Evolutionary conservation across 1,140 invertebrate genomes (phyloP).

Genomic region (Gonatopus flavifemur): DNA sequence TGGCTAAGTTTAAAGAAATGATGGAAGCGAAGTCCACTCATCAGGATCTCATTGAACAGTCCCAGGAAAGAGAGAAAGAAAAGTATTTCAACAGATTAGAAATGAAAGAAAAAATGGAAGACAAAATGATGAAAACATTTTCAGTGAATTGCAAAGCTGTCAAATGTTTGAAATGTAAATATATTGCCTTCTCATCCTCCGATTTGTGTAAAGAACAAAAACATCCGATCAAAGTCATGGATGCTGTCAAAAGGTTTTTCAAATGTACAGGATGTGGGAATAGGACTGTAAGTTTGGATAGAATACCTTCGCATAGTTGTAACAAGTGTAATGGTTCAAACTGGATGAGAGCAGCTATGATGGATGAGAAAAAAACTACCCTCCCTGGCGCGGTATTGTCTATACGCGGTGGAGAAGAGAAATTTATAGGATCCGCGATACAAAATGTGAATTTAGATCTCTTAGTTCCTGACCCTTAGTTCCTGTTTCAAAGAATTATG

Average conservation of each 20-base stretch:
- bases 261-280: slow-evolving; percentile 85
- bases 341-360: slow-evolving; percentile 81
- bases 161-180: slow-evolving; percentile 85
- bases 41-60: slow-evolving; percentile 70
- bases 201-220: slow-evolving; percentile 81
- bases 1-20: slow-evolving; percentile 75
- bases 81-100: slow-evolving; percentile 88
- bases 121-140: slow-evolving; percentile 86
- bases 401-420: slow-evolving; percentile 74
- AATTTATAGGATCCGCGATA: slow-evolving; percentile 63
- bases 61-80: slow-evolving; percentile 75
- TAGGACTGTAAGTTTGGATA: slow-evolving; percentile 75
- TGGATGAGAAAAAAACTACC: slow-evolving; percentile 68
- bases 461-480: slow-evolving; percentile 60
- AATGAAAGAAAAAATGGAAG: slow-evolving; percentile 87
- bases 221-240: slow-evolving; percentile 76
- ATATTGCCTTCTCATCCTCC: slow-evolving; percentile 80
- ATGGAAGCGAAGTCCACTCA: slow-evolving; percentile 79
- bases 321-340: slow-evolving; percentile 72
- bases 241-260: slow-evolving; percentile 87
- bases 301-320: slow-evolving; percentile 76
- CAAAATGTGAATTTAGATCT: slow-evolving; percentile 69
- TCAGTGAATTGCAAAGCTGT: slow-evolving; percentile 87
- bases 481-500: slow-evolving; percentile 2
- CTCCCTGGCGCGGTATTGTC: slow-evolving; percentile 62